Evolutionary conservation across 2,888 invertebrate species (phyloP).

Genomic region (Macrosiphum euphorbiae): DNA sequence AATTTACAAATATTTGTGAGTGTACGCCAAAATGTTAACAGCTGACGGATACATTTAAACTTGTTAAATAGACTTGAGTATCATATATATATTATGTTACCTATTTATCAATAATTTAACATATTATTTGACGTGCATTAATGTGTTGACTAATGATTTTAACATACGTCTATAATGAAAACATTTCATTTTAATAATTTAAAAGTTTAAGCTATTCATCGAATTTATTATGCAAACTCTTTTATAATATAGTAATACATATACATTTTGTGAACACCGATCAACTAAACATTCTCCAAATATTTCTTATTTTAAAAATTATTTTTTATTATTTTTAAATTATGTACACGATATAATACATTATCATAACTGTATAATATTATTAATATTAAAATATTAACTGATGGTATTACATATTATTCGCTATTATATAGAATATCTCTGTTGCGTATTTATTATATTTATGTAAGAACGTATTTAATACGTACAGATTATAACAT

Average conservation of each 20-base stretch:
- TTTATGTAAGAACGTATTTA: neutral
- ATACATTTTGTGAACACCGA: neutral
- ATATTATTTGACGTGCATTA: neutral
- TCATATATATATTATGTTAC: neutral
- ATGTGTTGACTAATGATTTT: constrained; percentile 9
- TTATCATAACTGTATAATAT: neutral
- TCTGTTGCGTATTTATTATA: neutral
- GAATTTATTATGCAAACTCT: neutral
- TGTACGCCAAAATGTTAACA: neutral
- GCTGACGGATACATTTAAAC: neutral
- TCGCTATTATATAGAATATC: neutral
- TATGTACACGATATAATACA: neutral
- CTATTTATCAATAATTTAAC: neutral
- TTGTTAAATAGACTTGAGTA: neutral
- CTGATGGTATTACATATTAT: neutral
- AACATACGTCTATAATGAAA: neutral
- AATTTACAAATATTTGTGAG: neutral
- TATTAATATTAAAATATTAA: neutral
- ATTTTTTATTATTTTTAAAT: neutral
- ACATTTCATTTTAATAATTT: constrained; percentile 8
- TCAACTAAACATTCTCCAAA: neutral
- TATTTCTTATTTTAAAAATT: neutral
- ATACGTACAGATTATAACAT: neutral
- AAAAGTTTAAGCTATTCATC: neutral
- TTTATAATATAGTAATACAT: neutral